These are phyloP conservation scores for Indicator maculatus DNA, from an alignment of 2,113 vertebrate genomes.

Conservation along the genomic window DNA sequence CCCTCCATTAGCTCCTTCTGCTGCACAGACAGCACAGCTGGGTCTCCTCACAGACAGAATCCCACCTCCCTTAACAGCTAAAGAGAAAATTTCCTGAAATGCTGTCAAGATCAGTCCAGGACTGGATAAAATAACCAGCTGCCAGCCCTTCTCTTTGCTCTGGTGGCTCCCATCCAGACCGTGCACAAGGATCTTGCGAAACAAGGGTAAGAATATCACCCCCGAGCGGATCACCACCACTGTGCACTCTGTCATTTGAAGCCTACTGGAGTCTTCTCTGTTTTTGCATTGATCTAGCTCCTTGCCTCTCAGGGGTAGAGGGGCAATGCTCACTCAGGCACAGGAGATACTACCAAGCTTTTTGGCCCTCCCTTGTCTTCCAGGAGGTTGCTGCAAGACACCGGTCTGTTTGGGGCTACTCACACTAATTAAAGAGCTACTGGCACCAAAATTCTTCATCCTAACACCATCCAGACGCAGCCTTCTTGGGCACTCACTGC, in stretches of 20 bases:
- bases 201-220: accelerated
- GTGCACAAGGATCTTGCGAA: neutral
- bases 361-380: neutral
- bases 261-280: neutral
- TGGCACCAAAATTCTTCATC: neutral
- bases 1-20: neutral
- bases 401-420: neutral
- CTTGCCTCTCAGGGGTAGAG: neutral
- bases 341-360: neutral
- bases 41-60: neutral
- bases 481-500: neutral
- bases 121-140: neutral
- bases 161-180: neutral
- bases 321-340: neutral
- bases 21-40: neutral
- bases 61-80: neutral
- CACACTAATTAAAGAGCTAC: neutral
- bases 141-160: neutral
- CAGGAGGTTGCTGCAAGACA: neutral
- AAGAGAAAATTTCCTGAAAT: neutral
- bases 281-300: neutral
- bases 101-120: neutral
- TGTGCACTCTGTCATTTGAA: neutral
- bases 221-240: accelerated
- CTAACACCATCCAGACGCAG: neutral